These are phyloP conservation scores for Athalia circularis DNA, from an alignment of 2,888 invertebrate genomes.

Conservation along the genomic window DNA sequence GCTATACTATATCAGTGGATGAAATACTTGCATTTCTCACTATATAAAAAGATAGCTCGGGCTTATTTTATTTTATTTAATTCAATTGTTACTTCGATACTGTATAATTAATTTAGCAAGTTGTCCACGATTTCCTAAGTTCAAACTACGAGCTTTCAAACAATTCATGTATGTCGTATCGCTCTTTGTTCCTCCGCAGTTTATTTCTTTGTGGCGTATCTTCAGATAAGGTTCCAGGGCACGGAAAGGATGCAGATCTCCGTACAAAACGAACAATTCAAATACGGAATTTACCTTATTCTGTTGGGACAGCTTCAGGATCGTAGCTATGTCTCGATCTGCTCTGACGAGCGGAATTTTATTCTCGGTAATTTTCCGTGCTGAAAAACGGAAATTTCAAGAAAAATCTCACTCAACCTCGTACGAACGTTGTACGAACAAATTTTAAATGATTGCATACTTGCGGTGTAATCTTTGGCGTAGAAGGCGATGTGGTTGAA, in stretches of 20 bases:
- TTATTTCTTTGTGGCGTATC: conserved; percentile 74
- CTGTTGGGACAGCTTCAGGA: conserved; percentile 74
- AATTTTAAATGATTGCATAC: conserved; percentile 74
- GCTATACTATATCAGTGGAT: too few relatives aligned
- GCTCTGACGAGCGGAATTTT: conserved; percentile 79
- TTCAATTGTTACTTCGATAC: conserved; percentile 58
- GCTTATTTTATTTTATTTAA: neutral
- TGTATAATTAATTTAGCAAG: conserved; percentile 78
- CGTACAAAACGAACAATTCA: conserved; percentile 82
- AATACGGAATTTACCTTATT: conserved; percentile 77
- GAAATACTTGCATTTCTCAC: neutral
- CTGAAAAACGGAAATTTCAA: conserved; percentile 72
- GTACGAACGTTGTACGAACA: neutral
- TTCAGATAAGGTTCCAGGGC: conserved; percentile 88
- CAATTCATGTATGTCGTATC: conserved; percentile 63
- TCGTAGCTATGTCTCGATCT: conserved; percentile 80
- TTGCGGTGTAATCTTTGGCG: conserved; percentile 85
- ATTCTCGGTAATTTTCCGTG: conserved; percentile 78
- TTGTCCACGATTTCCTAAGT: conserved; percentile 75
- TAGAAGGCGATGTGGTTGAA: conserved; percentile 88
- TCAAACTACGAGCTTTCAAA: conserved; percentile 61
- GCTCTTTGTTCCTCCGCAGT: conserved; percentile 67
- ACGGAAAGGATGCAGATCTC: conserved; percentile 83
- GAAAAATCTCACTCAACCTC: neutral
- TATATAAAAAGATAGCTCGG: neutral